These are phyloP conservation scores for Baronia brevicornis DNA, from an alignment of 2,888 invertebrate species.

Conservation along the genomic window DNA sequence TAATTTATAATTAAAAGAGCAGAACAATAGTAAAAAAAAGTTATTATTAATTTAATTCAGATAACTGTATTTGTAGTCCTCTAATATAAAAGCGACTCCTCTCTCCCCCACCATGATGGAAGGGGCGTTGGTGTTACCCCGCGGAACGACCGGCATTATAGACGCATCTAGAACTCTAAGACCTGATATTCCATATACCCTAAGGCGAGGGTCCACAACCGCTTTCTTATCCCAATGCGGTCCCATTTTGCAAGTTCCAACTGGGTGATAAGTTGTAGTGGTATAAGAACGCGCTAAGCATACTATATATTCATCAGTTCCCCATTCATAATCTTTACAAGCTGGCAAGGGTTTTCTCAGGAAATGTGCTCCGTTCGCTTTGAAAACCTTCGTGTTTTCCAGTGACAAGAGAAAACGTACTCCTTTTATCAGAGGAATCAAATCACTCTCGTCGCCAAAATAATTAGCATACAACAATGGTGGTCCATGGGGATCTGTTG, in stretches of 20 bases:
- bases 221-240: slow-evolving; percentile 70
- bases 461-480: slow-evolving; percentile 82
- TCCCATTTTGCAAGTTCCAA: slow-evolving; percentile 67
- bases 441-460: slow-evolving; percentile 72
- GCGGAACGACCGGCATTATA: slow-evolving; percentile 85
- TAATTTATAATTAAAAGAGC: too few species aligned
- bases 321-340: slow-evolving; percentile 75
- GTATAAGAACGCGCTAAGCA: slow-evolving; percentile 78
- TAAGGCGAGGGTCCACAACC: slow-evolving; percentile 81
- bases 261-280: slow-evolving; percentile 57
- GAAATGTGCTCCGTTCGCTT: slow-evolving; percentile 69
- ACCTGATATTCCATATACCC: slow-evolving; percentile 75
- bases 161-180: slow-evolving; percentile 85
- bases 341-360: slow-evolving; percentile 69
- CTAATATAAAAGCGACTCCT: slow-evolving; percentile 37
- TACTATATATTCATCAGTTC: slow-evolving; percentile 77
- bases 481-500: slow-evolving; percentile 79
- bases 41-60: background rate
- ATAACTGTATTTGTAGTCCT: slow-evolving; percentile 30
- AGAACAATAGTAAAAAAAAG: slow-evolving; percentile 1
- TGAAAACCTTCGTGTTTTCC: slow-evolving; percentile 73
- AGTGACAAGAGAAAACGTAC: slow-evolving; percentile 73
- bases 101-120: slow-evolving; percentile 28
- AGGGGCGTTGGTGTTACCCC: slow-evolving; percentile 88
- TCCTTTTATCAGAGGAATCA: slow-evolving; percentile 74